Base-by-base conservation (phyloP, 2,888 invertebrate species). In the Tiliacea aurago region DNA sequence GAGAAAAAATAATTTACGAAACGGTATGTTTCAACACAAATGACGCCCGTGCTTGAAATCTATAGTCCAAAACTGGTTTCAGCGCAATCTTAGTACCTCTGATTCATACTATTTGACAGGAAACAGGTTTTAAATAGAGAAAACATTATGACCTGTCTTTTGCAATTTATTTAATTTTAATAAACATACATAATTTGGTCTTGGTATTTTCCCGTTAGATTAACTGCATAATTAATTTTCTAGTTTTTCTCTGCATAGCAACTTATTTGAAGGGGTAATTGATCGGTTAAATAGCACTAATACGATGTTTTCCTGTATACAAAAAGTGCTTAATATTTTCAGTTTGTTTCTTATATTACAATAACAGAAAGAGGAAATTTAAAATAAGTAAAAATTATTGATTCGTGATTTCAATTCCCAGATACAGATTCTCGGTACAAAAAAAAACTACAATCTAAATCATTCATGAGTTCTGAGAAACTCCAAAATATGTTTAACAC, bases 21-120 rank as follows among this genome's bases (percentile, higher is more conserved):
- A 78, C 69, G 51, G 61, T 79, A 86, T 85, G 79, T 86, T 80
- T 86, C 83, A 86, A 84, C 69, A 78, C 62, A 84, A 85, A 84
- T 84, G 89, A 87, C 90, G 89, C 87, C 88, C 85, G 84, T 78
- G 81, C 70, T 84, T 80, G 87, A 85, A 86, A 90, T 88, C 84
- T 90, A 91, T 89, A 90, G 86, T 86, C 85, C 78, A 87, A 91
- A 94, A 94, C 94, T 88, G 89, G 94, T 94, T 87, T 83, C 81
- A 87, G 87, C 86, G 87, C 84, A 83, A 84, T 80, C 86, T 74
- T 70, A 67, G 80, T 80, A 86, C 83, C 74, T 83, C 86, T 87
- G 87, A 86, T 86, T 86, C 87, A 88, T 87, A 87, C 79, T 83
- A 87, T 87, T 87, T 88, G 88, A 85, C 90, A 87, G 81, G 70